Evolutionary conservation across 2,888 invertebrate genomes (phyloP).

Genomic region (Chrysodeixis includens): DNA sequence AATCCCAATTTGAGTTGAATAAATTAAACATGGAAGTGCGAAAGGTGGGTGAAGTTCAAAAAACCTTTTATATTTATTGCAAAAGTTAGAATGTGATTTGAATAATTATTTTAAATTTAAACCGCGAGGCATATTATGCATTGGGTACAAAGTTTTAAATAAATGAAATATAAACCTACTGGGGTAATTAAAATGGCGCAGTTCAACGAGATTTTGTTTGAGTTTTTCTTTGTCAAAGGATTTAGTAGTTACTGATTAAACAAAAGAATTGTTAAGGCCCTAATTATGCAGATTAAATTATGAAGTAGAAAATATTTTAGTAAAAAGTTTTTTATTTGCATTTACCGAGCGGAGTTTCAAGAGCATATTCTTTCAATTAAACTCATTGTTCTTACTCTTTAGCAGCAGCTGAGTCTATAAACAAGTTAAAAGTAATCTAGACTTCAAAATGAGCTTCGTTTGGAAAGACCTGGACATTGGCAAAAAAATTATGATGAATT

Average conservation of each 20-base stretch:
- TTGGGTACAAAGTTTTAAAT: conserved; percentile 42
- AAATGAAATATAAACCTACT: conserved; percentile 44
- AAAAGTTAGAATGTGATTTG: conserved; percentile 64
- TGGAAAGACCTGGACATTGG: too few species aligned
- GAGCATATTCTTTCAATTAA: neutral
- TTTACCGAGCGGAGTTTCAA: neutral
- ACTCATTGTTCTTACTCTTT: neutral
- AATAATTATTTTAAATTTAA: conserved; percentile 67
- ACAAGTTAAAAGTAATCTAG: too few species aligned
- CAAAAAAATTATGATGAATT: too few species aligned
- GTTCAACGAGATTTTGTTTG: conserved; percentile 40
- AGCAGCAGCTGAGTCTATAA: too few species aligned
- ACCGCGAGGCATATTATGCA: conserved; percentile 50
- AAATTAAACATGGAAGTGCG: conserved; percentile 52
- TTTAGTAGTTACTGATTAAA: conserved; percentile 19
- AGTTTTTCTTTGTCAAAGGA: conserved; percentile 15
- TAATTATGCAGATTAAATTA: conserved; percentile 3
- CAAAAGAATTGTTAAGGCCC: conserved; percentile 5
- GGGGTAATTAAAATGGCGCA: conserved; percentile 32
- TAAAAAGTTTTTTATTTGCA: neutral
- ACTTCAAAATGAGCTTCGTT: neutral
- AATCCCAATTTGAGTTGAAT: conserved; percentile 50
- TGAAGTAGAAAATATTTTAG: neutral
- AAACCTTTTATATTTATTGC: conserved; percentile 63
- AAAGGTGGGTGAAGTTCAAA: conserved; percentile 44